A percentile compares a stretch with the other conserved stretches of the same genome.
Conservation (phyloP, 2,888 invertebrate species). For the Pinctada fucata region DNA sequence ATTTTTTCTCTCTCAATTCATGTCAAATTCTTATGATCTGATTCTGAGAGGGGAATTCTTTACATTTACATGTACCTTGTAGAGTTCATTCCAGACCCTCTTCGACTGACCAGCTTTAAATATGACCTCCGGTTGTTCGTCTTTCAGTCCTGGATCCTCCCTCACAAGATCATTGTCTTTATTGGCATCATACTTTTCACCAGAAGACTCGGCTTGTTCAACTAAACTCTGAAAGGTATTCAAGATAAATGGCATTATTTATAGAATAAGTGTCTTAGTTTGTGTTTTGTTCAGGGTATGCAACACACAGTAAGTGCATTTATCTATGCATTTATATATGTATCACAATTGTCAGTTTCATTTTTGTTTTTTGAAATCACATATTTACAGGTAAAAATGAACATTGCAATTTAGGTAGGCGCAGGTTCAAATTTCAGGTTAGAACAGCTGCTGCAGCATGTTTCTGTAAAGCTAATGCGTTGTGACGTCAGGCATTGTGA, state of each 20-base stretch:
- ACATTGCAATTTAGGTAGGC: not conserved
- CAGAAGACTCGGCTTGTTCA: constrained; percentile 84
- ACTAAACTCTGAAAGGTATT: constrained; percentile 79
- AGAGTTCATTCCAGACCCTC: constrained; percentile 98
- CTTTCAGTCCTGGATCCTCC: constrained; percentile 86
- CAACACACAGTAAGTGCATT: too few species aligned
- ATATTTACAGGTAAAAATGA: not conserved
- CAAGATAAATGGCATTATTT: not conserved
- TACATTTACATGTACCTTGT: constrained; percentile 85
- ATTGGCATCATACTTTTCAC: constrained; percentile 86
- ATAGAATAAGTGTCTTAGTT: too few species aligned
- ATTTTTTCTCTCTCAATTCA: too few species aligned
- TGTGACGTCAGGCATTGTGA: too few species aligned
- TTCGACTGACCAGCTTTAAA: constrained; percentile 87
- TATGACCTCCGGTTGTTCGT: constrained; percentile 92
- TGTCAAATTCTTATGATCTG: too few species aligned
- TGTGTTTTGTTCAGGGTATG: too few species aligned
- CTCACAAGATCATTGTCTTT: constrained; percentile 90
- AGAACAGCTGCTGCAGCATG: too few species aligned
- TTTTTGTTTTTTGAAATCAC: not conserved
- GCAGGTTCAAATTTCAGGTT: too few species aligned
- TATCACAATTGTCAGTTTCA: too few species aligned
- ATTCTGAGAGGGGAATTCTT: too few species aligned
- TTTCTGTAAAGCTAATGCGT: too few species aligned
- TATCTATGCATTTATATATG: too few species aligned